Evolutionary conservation across 2,888 invertebrate genomes (phyloP).

Genomic region (Podotricha telesiphe): DNA sequence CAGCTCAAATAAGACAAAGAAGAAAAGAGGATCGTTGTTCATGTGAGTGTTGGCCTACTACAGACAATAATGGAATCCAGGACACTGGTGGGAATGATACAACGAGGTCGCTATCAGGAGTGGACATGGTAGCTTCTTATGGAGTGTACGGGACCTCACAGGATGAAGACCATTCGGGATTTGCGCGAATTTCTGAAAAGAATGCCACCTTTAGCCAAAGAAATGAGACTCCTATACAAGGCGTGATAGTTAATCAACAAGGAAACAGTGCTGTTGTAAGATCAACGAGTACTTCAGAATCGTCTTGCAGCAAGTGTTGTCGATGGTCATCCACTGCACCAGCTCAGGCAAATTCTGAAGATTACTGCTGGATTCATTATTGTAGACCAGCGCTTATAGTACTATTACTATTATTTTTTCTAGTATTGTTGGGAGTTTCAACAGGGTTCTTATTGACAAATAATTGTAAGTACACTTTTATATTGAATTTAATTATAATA

Average conservation of each 20-base stretch:
- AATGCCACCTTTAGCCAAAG: constrained; percentile 70
- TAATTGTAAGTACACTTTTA: constrained; percentile 78
- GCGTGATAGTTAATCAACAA: constrained; percentile 81
- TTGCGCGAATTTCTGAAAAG: constrained; percentile 73
- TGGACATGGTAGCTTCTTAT: constrained; percentile 81
- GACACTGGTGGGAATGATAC: constrained; percentile 69
- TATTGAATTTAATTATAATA: constrained; percentile 31
- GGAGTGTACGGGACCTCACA: constrained; percentile 80
- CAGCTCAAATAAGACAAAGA: constrained; percentile 68
- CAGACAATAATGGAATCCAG: constrained; percentile 71
- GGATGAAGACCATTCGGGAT: constrained; percentile 79
- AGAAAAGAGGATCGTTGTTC: constrained; percentile 80
- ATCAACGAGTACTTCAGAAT: constrained; percentile 56
- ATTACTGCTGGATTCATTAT: constrained; percentile 81
- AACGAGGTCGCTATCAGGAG: constrained; percentile 75
- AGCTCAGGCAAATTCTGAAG: constrained; percentile 71
- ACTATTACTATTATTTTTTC: constrained; percentile 79
- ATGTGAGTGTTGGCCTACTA: constrained; percentile 81
- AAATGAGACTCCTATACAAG: constrained; percentile 76
- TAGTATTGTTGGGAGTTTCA: constrained; percentile 82
- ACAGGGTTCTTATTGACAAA: constrained; percentile 84
- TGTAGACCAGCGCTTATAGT: constrained; percentile 82
- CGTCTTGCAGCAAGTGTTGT: constrained; percentile 70
- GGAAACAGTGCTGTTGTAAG: constrained; percentile 79
- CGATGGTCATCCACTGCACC: constrained; percentile 62